These are phyloP conservation scores for Scomberomorus guttatus DNA, from an alignment of 2,797 vertebrate species.

Conservation along the genomic window DNA sequence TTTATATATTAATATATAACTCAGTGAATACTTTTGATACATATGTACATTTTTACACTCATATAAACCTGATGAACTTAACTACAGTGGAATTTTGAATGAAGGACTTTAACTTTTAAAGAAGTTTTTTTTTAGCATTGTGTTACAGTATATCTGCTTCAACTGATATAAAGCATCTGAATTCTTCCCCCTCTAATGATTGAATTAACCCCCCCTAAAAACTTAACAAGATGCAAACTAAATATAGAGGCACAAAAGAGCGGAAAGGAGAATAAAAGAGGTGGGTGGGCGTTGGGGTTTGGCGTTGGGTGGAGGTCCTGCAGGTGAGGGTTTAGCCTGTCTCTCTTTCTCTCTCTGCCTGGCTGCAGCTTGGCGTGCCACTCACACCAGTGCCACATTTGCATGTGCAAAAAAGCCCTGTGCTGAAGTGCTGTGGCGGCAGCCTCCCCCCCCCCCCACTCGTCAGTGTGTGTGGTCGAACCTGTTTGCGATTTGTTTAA, in stretches of 20 bases:
- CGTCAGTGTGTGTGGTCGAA: slow-evolving; percentile 53
- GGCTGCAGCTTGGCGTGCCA: slow-evolving; percentile 52
- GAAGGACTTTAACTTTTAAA: too few species aligned
- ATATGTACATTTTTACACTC: neutral
- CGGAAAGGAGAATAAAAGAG: slow-evolving; percentile 33
- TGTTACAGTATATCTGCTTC: neutral
- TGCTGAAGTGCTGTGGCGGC: slow-evolving; percentile 38
- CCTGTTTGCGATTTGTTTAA: slow-evolving; percentile 69
- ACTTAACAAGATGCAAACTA: neutral
- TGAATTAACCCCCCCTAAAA: neutral
- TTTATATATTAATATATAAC: neutral
- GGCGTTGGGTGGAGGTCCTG: slow-evolving; percentile 54
- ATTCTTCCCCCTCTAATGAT: neutral
- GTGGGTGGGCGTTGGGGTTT: slow-evolving; percentile 36
- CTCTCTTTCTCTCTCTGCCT: slow-evolving; percentile 10
- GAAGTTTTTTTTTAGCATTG: too few species aligned
- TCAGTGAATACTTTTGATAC: too few species aligned
- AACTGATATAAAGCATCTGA: neutral
- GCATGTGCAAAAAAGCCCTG: slow-evolving; percentile 77
- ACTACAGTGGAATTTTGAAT: neutral
- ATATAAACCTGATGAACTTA: too few species aligned
- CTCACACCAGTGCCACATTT: slow-evolving; percentile 70
- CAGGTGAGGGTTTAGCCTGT: slow-evolving; percentile 72
- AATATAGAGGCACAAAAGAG: slow-evolving; percentile 49
- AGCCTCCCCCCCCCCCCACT: neutral